Evolutionary conservation across 2,888 invertebrate genomes (phyloP), one percentile per base, ranked within the genome.

Genomic region (Zaprionus bogoriensis): DNA sequence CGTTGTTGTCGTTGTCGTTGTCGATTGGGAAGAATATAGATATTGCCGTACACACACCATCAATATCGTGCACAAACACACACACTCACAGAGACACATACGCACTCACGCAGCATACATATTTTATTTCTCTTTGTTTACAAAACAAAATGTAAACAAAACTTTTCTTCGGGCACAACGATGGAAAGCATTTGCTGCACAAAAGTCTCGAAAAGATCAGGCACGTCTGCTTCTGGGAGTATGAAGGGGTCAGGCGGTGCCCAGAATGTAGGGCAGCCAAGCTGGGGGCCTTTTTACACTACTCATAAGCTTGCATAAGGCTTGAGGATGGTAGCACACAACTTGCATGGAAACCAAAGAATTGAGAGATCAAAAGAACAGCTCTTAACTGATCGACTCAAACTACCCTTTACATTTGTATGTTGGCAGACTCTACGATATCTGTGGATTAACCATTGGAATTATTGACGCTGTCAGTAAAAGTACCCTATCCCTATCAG

Each of bases 131-230:
- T 68, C 77, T 74, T 85, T 83, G 83, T 83, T 87, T 85, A 87
- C 74, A 85, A 85, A 81, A 87, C 82, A 81, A 75, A 78, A 83
- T 87, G 83, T 87, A 83, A 83, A 83, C 83, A 83, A 83, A 87
- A 87, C 67, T 74, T 80, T 74, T 76, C 59, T 52, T 71, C 52
- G 42, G 76, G 61, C 77, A 51, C 67, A 59, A 65, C 79, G 68
- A 79, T 78, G 66, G 85, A 78, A 85, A 64, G 82, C 82, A 82
- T 62, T 70, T 67, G 64, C 63, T 36, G 48, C 48, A 48, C 61
- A 58, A 52, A 67, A 76, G 80, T 84, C 80, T 77, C 63, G 52
- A 61, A 25, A 46, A 63, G 57, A 58, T 25, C 17, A n/a, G 42
- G 54, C 65, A 41, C 20, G 17, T 28, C 44, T 28, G 36, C 32